A percentile compares a stretch with the other conserved stretches of the same genome.
These are phyloP conservation scores for Gnathonemus longibarbis DNA, from an alignment of 2,113 vertebrate genomes.

Conservation along the genomic window DNA sequence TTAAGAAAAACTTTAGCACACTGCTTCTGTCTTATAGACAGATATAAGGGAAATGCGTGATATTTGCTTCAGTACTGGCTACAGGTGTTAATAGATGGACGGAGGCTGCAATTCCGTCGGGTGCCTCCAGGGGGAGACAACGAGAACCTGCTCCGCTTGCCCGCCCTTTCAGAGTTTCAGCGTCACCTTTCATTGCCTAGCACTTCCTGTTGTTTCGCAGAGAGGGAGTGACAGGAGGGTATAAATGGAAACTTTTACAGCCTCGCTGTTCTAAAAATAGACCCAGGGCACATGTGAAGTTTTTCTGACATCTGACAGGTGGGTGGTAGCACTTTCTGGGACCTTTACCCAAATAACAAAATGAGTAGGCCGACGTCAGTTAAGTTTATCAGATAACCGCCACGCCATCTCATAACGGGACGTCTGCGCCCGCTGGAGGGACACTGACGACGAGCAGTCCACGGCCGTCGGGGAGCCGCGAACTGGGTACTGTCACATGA, in stretches of 20 bases:
- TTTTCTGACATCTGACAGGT: constrained; percentile 12
- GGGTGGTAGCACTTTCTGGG: neutral
- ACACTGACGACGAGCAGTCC: neutral
- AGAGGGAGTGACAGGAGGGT: constrained; percentile 57
- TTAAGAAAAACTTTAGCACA: neutral
- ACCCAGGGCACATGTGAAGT: constrained; percentile 38
- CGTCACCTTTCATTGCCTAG: constrained; percentile 14
- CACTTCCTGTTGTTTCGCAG: constrained; percentile 68
- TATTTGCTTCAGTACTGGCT: neutral
- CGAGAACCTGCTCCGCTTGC: neutral
- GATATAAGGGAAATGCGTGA: neutral
- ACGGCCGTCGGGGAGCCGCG: neutral
- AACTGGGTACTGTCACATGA: neutral
- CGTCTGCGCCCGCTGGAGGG: neutral
- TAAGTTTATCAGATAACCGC: neutral
- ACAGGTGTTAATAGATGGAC: neutral
- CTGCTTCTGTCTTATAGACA: neutral
- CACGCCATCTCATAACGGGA: neutral
- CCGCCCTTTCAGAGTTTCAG: constrained; percentile 1
- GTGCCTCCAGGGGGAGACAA: constrained; percentile 47
- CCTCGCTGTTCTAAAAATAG: constrained; percentile 70
- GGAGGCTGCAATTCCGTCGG: neutral
- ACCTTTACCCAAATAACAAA: neutral
- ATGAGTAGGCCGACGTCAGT: neutral
- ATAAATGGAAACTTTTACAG: constrained; percentile 73